Percentiles rank a stretch among this genome's conserved stretches.
Evolutionary conservation across 2,113 vertebrate species (phyloP).

Genomic region (Prochilodus magdalenae): DNA sequence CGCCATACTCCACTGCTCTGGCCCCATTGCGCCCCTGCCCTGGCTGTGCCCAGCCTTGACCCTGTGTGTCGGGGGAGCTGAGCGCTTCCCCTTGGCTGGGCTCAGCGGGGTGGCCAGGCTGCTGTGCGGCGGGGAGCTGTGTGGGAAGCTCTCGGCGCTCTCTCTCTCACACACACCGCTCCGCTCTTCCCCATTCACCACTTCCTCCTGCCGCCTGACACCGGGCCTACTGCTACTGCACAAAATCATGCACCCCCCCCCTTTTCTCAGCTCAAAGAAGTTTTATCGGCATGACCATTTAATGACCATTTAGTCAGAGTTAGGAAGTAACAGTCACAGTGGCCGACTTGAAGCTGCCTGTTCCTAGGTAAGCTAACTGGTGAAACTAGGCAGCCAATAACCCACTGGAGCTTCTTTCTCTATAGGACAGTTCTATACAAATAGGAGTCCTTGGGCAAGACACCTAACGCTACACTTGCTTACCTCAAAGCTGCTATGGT

Average conservation of each 20-base stretch:
- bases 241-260: constrained; percentile 34
- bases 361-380: no score
- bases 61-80: constrained; percentile 69
- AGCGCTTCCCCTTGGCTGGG: constrained; percentile 78
- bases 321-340: no score
- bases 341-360: no score
- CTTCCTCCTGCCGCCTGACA: constrained; percentile 69
- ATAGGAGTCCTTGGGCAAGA: no score
- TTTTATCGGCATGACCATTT: no score
- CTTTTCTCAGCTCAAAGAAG: neutral
- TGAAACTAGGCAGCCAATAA: no score
- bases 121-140: constrained; percentile 43
- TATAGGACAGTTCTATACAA: no score
- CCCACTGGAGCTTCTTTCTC: no score
- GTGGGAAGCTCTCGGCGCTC: constrained; percentile 78
- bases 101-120: constrained; percentile 70
- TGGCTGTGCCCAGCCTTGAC: constrained; percentile 74
- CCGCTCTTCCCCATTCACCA: constrained; percentile 69
- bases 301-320: no score
- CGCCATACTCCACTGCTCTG: neutral
- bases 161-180: constrained; percentile 79
- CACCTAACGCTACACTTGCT: no score
- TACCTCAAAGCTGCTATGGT: no score
- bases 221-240: constrained; percentile 25
- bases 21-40: constrained; percentile 47